Base-by-base conservation (phyloP, 2,113 vertebrate species). In the Sarotherodon lohbergeri region DNA sequence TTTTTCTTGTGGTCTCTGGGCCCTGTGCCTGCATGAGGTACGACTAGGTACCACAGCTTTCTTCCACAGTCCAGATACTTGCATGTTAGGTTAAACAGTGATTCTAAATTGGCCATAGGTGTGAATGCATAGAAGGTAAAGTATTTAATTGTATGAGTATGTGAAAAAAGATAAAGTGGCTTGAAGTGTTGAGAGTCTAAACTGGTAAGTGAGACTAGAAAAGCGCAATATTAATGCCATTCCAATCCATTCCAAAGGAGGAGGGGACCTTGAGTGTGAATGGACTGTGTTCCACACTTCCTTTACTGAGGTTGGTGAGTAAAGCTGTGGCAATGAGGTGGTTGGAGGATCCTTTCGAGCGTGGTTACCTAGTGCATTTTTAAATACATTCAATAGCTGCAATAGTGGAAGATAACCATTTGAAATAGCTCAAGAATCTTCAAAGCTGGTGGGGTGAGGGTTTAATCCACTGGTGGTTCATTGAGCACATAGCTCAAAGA, bases 391-490 rank as follows among this genome's bases (percentile, higher is more conserved):
- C 85, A 89, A 59, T 48, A 80, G 82, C 82, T 57, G 34, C 79
- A 90, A 59, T 48, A 83, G 82, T 56, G 52, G 19, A 50, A 73
- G 85, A 86, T 83, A 89, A 87, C 80, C 68, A 82, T 71, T 87
- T 5, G 29, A 87, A 90, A 86, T 81, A 90, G 84, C 86, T 71
- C 85, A 76, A 87, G 78, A 85, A 87, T 61, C 32, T 81, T 76
- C 81, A 85, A 66, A 89, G 68, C 27, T 27, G 87, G 63, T 34
- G 79, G 52, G 71, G 85, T 86, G 78, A 80, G 82, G 82, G 24
- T 81, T 88, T 89, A 89, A 93, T 89, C 82, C 82, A 68, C 59
- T 80, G 81, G 83, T 86, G 88, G 84, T 59, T 88, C 78, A 90
- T 90, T 89, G 78, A 87, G 80, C 80, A 63, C 41, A 88, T 34